A percentile compares a stretch with the other conserved stretches of the same genome.
Evolutionary conservation across 2,113 vertebrate genomes (phyloP).

Genomic region (Chascanopsetta lugubris): DNA sequence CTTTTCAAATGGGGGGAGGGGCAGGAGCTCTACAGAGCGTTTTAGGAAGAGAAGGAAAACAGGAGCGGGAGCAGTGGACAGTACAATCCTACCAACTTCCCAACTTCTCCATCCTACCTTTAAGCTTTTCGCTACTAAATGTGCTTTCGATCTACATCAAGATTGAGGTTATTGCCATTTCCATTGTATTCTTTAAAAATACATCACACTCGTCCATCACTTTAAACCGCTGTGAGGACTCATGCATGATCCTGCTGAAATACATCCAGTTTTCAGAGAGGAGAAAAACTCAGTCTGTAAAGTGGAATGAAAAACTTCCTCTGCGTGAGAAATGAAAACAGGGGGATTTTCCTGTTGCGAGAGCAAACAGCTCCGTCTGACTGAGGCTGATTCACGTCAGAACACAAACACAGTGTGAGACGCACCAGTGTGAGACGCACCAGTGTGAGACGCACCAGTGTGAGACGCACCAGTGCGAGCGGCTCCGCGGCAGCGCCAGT

Average conservation of each 20-base stretch:
- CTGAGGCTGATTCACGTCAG: background rate
- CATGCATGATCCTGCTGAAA: too few species aligned
- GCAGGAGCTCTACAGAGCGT: too few species aligned
- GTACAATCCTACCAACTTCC: too few species aligned
- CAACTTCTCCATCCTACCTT: too few species aligned
- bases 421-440: background rate
- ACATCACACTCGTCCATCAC: background rate
- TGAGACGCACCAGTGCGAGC: constrained; percentile 13
- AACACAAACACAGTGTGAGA: background rate
- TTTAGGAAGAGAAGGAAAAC: too few species aligned
- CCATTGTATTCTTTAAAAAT: too few species aligned
- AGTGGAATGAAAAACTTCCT: background rate
- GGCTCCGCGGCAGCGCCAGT: constrained; percentile 3
- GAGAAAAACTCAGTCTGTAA: background rate
- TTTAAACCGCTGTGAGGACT: background rate
- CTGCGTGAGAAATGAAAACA: background rate
- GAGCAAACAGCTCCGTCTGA: constrained; percentile 4
- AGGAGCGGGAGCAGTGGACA: too few species aligned
- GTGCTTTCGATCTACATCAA: too few species aligned
- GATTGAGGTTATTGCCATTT: too few species aligned
- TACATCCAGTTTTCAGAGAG: too few species aligned
- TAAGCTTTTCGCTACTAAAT: too few species aligned
- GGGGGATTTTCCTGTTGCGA: background rate
- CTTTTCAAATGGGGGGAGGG: too few species aligned
- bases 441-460: background rate